Evolutionary conservation across 2,113 vertebrate species (phyloP), one percentile per base, ranked within the genome.

Genomic region (Halcyon malimbica): DNA sequence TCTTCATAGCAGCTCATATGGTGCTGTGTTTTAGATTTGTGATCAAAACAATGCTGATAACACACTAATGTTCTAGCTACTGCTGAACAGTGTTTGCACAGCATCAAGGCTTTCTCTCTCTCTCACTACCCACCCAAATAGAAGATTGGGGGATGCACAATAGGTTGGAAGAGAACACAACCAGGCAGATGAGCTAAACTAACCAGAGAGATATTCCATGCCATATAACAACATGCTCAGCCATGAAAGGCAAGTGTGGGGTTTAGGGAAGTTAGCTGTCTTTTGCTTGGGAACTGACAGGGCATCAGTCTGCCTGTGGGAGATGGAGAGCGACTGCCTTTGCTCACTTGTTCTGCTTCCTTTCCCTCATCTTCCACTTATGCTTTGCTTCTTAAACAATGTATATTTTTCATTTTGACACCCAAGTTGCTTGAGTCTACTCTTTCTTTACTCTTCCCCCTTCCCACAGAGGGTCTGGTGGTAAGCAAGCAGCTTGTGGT

Each of bases 381-480:
- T 6, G 33, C 21, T 41, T 90, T 35, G 41, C 28, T 70, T 76
- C 51, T 13, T 11, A 37, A 42, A 37, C 9, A 15, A 17, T 37
- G 13, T 29, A 13, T 2, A 16, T 77, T 86, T 86, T 9, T n/a
- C 2, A 62, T 21, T 17, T 89, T 2, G 7, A 54, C 3, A 1
- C 10, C 3, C 24, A 44, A 8, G 19, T 87, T 64, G 73, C 16
- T 59, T 59, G 31, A 8, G 68, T 70, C 37, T 64, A 77, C 28
- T 74, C 33, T 76, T 87, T 15, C 57, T 39, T 74, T 77, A 70
- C 25, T 56, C 19, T 73, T 68, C 16, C 24, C 19, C 39, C 2
- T 1, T 70, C 11, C 69, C 62, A 42, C 0, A 4, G 14, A 6
- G 14, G 16, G 4, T n/a, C 10, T 0, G 8, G 14, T 10, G 7